These are phyloP conservation scores for Zygaena filipendulae DNA, from an alignment of 2,888 invertebrate species.

Conservation along the genomic window DNA sequence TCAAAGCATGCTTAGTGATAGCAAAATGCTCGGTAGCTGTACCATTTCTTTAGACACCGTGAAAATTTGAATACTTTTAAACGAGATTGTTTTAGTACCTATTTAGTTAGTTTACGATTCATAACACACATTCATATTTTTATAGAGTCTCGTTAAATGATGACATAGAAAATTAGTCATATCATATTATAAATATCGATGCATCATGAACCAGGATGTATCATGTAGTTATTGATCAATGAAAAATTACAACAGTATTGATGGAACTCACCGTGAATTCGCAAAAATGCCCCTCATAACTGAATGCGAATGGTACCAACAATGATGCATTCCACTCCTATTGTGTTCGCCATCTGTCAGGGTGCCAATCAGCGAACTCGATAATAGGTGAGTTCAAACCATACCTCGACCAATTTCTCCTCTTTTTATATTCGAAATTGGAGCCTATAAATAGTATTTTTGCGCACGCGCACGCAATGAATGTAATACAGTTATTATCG, in stretches of 20 bases:
- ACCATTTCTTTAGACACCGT: no score
- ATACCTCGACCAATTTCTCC: no score
- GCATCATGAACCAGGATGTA: no score
- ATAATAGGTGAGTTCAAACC: slow-evolving; percentile 48
- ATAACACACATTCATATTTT: no score
- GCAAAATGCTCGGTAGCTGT: no score
- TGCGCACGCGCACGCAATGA: slow-evolving; percentile 31
- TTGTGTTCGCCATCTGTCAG: slow-evolving; percentile 60
- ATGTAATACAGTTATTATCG: slow-evolving; percentile 49
- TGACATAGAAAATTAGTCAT: no score
- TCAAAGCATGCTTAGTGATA: no score
- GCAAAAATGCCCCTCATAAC: slow-evolving; percentile 48
- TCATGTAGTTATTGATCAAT: slow-evolving; percentile 35
- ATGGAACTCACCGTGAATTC: slow-evolving; percentile 35
- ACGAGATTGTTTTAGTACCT: no score
- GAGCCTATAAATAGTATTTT: slow-evolving; percentile 35
- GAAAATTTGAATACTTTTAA: no score
- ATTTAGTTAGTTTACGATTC: no score
- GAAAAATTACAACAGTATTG: slow-evolving; percentile 28
- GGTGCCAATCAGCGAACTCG: slow-evolving; percentile 41
- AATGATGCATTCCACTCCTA: slow-evolving; percentile 35
- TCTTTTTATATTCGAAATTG: slow-evolving; percentile 38
- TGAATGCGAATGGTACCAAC: slow-evolving; percentile 42
- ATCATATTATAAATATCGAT: no score
- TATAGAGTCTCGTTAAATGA: no score